Percentiles rank a stretch among this genome's conserved stretches.
phyloP scores from a whole-genome alignment of 1,140 invertebrate genomes.

The Nomia melanderi region DNA sequence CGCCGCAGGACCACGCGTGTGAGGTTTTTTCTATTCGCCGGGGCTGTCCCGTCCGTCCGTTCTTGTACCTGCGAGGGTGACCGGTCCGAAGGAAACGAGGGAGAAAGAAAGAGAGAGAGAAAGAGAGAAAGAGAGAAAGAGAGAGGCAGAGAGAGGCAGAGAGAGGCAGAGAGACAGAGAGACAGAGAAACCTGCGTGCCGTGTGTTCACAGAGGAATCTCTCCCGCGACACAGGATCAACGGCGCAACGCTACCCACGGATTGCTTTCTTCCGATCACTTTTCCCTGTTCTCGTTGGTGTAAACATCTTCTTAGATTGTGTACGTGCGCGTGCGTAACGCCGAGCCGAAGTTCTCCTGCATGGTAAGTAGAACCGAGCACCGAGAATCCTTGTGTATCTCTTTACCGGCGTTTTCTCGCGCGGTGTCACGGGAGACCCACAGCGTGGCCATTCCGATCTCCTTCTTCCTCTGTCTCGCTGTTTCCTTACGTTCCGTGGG shows the following conservation, averaged over 20 bases:
- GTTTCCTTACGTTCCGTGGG: background rate
- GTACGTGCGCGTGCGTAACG: constrained; percentile 54
- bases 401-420: background rate
- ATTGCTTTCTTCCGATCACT: constrained; percentile 38
- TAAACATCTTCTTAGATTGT: constrained; percentile 47
- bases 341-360: constrained; percentile 65
- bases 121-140: background rate
- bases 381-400: background rate
- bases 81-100: constrained; percentile 22
- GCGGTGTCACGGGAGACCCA: background rate
- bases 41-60: constrained; percentile 1
- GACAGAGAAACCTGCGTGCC: background rate
- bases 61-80: constrained; percentile 29
- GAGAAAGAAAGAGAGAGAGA: no score
- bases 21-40: constrained; percentile 55
- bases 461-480: no score
- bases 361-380: constrained; percentile 67
- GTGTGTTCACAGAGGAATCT: constrained; percentile 19
- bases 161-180: background rate
- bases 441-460: no score
- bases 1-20: constrained; percentile 49
- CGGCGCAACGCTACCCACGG: constrained; percentile 15
- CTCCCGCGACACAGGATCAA: constrained; percentile 20
- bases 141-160: background rate
- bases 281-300: constrained; percentile 51